Conservation (phyloP, 2,113 vertebrate species). For the Hippopotamus amphibius region DNA sequence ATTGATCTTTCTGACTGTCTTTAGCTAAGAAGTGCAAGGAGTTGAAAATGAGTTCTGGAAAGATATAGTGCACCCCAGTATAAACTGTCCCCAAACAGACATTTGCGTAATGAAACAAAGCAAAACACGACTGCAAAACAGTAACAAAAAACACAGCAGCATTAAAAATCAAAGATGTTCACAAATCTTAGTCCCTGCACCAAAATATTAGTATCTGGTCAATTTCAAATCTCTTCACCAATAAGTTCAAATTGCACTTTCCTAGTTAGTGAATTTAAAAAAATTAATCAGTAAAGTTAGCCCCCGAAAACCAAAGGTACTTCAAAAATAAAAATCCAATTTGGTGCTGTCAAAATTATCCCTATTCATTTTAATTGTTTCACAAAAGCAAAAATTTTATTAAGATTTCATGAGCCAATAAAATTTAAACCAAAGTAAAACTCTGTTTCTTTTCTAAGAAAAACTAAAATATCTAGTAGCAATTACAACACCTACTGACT, state of each 20-base stretch:
- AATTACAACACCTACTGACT: not conserved
- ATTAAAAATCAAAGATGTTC: constrained; percentile 35
- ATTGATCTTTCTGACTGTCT: constrained; percentile 82
- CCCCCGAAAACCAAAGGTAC: not conserved
- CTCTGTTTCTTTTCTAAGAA: not conserved
- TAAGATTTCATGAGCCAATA: not conserved
- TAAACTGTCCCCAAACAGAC: constrained; percentile 81
- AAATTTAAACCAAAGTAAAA: not conserved
- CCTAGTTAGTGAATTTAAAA: not conserved
- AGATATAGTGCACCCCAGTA: constrained; percentile 58
- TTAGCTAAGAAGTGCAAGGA: constrained; percentile 77
- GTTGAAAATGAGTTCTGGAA: constrained; percentile 82
- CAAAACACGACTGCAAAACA: not conserved
- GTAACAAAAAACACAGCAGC: not conserved
- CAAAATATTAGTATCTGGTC: not conserved
- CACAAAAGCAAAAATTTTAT: not conserved
- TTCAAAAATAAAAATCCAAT: not conserved
- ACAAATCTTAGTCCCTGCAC: not conserved
- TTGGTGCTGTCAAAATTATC: not conserved
- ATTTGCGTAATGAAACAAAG: constrained; percentile 71
- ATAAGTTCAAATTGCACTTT: not conserved
- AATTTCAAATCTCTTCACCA: not conserved
- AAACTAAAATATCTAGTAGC: not conserved
- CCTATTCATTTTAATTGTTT: not conserved
- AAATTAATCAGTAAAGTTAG: not conserved